Conservation (phyloP, 2,888 invertebrate genomes). For the Plemyria rubiginata region DNA sequence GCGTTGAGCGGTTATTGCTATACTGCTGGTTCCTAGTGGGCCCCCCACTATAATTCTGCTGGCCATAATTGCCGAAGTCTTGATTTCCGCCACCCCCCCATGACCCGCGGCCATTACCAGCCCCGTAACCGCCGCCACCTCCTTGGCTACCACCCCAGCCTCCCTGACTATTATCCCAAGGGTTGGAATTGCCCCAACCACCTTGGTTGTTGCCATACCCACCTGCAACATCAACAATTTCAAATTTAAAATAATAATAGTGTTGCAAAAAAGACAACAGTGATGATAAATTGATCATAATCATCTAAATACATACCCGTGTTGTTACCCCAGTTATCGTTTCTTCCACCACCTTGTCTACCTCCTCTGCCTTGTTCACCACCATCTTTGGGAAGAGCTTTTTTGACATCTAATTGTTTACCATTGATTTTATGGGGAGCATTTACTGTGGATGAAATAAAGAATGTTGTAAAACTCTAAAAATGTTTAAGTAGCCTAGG, state of each 20-base stretch:
- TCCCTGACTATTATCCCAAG: slow-evolving; percentile 84
- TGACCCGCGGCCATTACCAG: slow-evolving; percentile 80
- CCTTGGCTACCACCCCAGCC: slow-evolving; percentile 73
- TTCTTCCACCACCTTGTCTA: slow-evolving; percentile 74
- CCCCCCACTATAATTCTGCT: slow-evolving; percentile 94
- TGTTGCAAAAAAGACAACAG: slow-evolving; percentile 16
- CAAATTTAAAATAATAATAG: slow-evolving; percentile 29
- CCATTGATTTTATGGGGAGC: slow-evolving; percentile 94
- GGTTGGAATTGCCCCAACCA: slow-evolving; percentile 82
- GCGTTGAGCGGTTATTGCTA: slow-evolving; percentile 88
- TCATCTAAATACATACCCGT: slow-evolving; percentile 41
- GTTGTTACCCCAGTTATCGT: slow-evolving; percentile 70
- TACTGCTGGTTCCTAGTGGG: slow-evolving; percentile 92
- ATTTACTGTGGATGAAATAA: slow-evolving; percentile 85
- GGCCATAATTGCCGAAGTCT: slow-evolving; percentile 91
- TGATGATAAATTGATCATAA: neutral
- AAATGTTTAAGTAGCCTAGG: neutral
- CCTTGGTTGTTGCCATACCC: slow-evolving; percentile 85
- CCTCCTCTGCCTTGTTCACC: slow-evolving; percentile 84
- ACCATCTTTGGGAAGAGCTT: slow-evolving; percentile 94
- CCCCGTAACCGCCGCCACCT: slow-evolving; percentile 70
- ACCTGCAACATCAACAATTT: slow-evolving; percentile 56
- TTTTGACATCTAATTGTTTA: slow-evolving; percentile 96
- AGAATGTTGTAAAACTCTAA: neutral
- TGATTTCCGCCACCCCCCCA: slow-evolving; percentile 85